These are phyloP conservation scores for Megalops atlanticus DNA, from an alignment of 2,113 vertebrate species.

Conservation along the genomic window DNA sequence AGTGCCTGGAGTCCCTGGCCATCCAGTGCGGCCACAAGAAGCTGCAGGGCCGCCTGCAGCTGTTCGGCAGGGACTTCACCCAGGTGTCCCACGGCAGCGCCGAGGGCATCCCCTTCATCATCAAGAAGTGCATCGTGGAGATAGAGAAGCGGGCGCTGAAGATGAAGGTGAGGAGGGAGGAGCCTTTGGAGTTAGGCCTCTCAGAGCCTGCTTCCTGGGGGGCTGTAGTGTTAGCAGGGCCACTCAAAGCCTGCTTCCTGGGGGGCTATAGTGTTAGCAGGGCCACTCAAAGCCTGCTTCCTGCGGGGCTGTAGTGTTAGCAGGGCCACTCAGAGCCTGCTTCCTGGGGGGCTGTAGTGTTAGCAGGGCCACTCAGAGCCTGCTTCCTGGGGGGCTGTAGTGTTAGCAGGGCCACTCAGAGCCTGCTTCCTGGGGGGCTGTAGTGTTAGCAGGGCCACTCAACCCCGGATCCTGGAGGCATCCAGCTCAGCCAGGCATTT, in stretches of 20 bases:
- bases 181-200: background rate
- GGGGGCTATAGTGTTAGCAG: no score
- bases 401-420: no score
- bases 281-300: no score
- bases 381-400: background rate
- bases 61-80: slow-evolving; percentile 86
- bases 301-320: background rate
- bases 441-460: background rate
- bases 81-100: slow-evolving; percentile 67
- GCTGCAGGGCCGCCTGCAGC: slow-evolving; percentile 89
- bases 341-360: background rate
- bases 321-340: background rate
- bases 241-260: no score
- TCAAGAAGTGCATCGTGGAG: slow-evolving; percentile 89
- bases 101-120: slow-evolving; percentile 85
- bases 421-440: no score
- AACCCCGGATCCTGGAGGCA: background rate
- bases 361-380: background rate
- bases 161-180: slow-evolving; percentile 81
- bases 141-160: slow-evolving; percentile 86
- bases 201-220: background rate
- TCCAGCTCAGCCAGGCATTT: no score
- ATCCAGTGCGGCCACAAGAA: slow-evolving; percentile 97
- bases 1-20: slow-evolving; percentile 92
- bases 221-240: background rate